Evolutionary conservation across 2,888 invertebrate genomes (phyloP), one percentile per base, ranked within the genome.

Genomic region (Callimorpha dominula): DNA sequence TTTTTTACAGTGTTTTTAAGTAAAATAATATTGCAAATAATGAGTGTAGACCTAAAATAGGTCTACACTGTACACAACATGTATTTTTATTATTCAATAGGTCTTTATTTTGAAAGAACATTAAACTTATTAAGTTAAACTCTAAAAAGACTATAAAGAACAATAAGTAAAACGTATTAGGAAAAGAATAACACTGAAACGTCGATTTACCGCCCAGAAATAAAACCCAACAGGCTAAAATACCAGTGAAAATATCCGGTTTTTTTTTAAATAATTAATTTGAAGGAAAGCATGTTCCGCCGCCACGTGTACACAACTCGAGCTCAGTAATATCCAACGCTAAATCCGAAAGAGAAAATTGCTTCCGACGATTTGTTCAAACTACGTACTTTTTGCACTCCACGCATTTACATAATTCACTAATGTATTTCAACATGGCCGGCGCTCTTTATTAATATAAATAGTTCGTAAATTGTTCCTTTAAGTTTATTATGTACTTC

Each of bases 291-390:
- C 40, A 40, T 79, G 71, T 83, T 73, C 77, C 1, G 52, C 80
- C 76, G 73, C 68, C 20, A 65, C 67, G 71, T 71, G 77, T 87
- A 80, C 87, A 50, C 72, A 72, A 62, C 83, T 88, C 87, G 81
- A 87, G 85, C 87, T 83, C 87, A 87, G 89, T 93, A 90, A 92
- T 90, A 90, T 86, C 87, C 81, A 85, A 85, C 88, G 88, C 89
- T 89, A 90, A 89, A 89, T 89, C 87, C 89, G 88, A 90, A 93
- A 91, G 90, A 92, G 93, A 89, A 93, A 94, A 94, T 94, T 92
- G 93, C 92, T 90, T 91, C 82, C 88, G 81, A 79, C 93, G 90
- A 92, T 93, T 94, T 93, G 91, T 89, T 91, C 87, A 88, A 89
- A 86, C 75, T 80, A 80, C 79, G 81, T 78, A 81, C 81, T 76